A percentile compares a stretch with the other conserved stretches of the same genome.
phyloP scores from a whole-genome alignment of 2,113 vertebrate species.

The Accipiter cooperii region DNA sequence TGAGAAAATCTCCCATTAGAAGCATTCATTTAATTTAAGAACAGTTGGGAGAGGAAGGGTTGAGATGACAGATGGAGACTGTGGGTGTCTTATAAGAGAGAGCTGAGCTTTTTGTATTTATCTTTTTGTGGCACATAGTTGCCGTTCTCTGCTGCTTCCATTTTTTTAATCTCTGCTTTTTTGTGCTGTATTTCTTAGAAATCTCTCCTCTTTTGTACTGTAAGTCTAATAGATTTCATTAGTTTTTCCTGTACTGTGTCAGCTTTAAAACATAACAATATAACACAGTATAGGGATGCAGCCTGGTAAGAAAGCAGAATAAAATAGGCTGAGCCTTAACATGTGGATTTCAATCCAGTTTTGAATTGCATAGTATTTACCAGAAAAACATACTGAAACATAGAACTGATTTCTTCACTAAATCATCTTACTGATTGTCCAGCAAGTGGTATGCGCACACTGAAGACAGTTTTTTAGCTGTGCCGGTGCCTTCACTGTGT shows the following conservation, averaged over 20 bases:
- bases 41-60: slow-evolving; percentile 73
- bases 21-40: slow-evolving; percentile 75
- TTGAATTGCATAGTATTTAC: neutral
- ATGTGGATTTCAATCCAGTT: neutral
- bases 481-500: neutral
- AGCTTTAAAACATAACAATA: slow-evolving; percentile 26
- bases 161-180: slow-evolving; percentile 33
- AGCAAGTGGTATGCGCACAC: neutral
- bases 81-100: slow-evolving; percentile 71
- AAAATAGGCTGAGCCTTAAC: neutral
- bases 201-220: slow-evolving; percentile 22
- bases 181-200: slow-evolving; percentile 46
- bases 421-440: neutral
- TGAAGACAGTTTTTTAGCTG: neutral
- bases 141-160: neutral
- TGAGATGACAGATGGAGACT: slow-evolving; percentile 79
- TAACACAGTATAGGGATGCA: neutral
- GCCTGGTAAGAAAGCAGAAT: neutral
- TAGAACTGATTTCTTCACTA: neutral
- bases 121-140: slow-evolving; percentile 15
- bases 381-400: neutral
- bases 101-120: slow-evolving; percentile 60
- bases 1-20: slow-evolving; percentile 73
- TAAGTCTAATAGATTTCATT: slow-evolving; percentile 44
- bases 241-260: slow-evolving; percentile 34